Evolutionary conservation across 53 echinoderm and acorn worm genomes (phyloP), one percentile per base, ranked within the genome.

Genomic region (Paracentrotus lividus): DNA sequence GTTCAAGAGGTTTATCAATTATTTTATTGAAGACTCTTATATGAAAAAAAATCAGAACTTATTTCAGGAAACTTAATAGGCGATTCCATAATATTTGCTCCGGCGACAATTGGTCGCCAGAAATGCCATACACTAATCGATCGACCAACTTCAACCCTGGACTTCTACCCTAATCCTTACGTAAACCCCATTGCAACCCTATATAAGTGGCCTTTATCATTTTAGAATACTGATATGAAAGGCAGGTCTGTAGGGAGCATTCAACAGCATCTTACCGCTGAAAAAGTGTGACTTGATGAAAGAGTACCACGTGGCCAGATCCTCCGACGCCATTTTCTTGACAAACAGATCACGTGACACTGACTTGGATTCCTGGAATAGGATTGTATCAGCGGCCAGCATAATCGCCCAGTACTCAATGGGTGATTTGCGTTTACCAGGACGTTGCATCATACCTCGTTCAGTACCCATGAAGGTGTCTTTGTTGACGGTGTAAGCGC

Each of bases 391-490:
- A 3, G 94, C 93, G 45, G 85, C 92, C 60, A 96, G 94, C 65
- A 96, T 96, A 38, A 96, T 92, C 38, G 95, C 96, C 96, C 96
- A 96, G 55, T 96, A 96, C 47, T 86, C 64, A 51, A 75, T 93
- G 40, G 64, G 86, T 2, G 93, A 86, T 34, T 40, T 42, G 42
- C 90, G 90, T 45, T 88, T 95, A 21, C 26, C 51, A 34, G 75
- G 60, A 31, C 92, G 84, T 90, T 94, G 93, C 33, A 97, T 88
- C 26, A 95, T 94, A 26, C 97, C 97, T 64, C 97, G 64, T 94
- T 97, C 97, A 15, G 96, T 93, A 9, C 97, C 97, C 34, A 96
- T 95, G 92, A 97, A 97, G 89, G 96, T 97, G 24, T 94, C 95
- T 77, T 96, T 96, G 94, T 91, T 91, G 58, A 97, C 86, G 18